A percentile compares a stretch with the other conserved stretches of the same genome.
Evolutionary conservation across 2,113 vertebrate species (phyloP).

Genomic region (Caretta caretta): DNA sequence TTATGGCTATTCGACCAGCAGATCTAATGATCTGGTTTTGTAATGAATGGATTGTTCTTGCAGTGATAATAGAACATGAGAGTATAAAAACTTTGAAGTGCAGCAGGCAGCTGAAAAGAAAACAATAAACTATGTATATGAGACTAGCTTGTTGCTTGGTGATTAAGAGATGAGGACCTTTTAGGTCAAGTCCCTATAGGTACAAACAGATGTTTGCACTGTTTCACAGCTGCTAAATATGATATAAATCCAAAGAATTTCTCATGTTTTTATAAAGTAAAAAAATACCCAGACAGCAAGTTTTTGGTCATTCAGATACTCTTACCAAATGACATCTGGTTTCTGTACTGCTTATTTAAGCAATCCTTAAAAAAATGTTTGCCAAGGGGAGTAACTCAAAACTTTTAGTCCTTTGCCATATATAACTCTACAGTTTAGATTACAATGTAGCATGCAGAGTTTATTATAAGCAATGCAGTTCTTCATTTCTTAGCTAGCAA

Average conservation of each 20-base stretch:
- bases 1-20: conserved; percentile 22
- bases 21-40: conserved; percentile 40
- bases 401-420: conserved; percentile 81
- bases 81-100: conserved; percentile 81
- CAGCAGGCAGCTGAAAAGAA: conserved; percentile 77
- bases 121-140: conserved; percentile 80
- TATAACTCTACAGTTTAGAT: conserved; percentile 84
- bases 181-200: conserved; percentile 84
- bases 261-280: conserved; percentile 86
- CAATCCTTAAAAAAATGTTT: conserved; percentile 87
- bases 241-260: conserved; percentile 93
- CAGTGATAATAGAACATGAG: conserved; percentile 66
- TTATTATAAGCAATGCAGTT: conserved; percentile 81
- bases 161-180: conserved; percentile 81
- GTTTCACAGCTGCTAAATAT: conserved; percentile 89
- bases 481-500: conserved; percentile 76
- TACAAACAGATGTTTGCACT: conserved; percentile 88
- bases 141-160: conserved; percentile 79
- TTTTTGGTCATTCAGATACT: conserved; percentile 88
- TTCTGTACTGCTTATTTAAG: conserved; percentile 89
- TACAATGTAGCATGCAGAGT: conserved; percentile 79
- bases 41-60: conserved; percentile 68
- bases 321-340: conserved; percentile 89
- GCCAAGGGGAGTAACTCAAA: conserved; percentile 88
- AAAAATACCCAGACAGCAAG: conserved; percentile 86